Base-by-base conservation (phyloP, 2,797 vertebrate genomes). In the Danionella dracula region DNA sequence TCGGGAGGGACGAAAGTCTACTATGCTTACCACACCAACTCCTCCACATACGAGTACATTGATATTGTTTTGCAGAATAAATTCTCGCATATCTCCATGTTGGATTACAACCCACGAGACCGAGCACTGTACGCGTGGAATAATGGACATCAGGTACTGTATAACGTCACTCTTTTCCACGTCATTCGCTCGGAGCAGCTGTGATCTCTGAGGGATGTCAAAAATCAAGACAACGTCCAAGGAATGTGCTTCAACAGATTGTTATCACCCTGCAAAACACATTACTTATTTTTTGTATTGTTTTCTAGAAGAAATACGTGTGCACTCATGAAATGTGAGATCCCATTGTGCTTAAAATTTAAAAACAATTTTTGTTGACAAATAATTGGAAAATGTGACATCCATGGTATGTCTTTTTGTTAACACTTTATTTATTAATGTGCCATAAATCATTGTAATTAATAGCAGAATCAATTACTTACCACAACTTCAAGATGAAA, bases 81-180 rank as follows among this genome's bases (percentile, higher is more conserved):
- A 78, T 97, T 97, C 82, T 96, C 93, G 0, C 96, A 98, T 65
- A 97, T 99, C 86, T 99, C 96, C 79, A 99, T 98, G 96, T 79
- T 99, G 89, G 95, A 99, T 87, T 98, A 99, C 86, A 98, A 99
- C 85, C 96, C 96, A 35, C 93, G 90, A 71, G 96, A 98, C 83
- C 89, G 95, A 0, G 93, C 93, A 2, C 94, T 99, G 15, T 99
- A 99, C 0, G 94, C 96, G 58, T 99, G 96, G 96, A 98, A 97
- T 89, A 98, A 98, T 42, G 96, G 96, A 56, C 94, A 98, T 78
- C 96, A 99, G 76, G 88, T 96, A 49, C 94, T 99, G 12, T 98
- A 99, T 84, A 98, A 98, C 0, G 94, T 98, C 79, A 99, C 96
- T 17, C 90, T 99, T 79, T 99, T 97, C 87, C 96, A 98, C 2